Conservation (phyloP, 2,888 invertebrate genomes). For the Aphidius colemani region DNA sequence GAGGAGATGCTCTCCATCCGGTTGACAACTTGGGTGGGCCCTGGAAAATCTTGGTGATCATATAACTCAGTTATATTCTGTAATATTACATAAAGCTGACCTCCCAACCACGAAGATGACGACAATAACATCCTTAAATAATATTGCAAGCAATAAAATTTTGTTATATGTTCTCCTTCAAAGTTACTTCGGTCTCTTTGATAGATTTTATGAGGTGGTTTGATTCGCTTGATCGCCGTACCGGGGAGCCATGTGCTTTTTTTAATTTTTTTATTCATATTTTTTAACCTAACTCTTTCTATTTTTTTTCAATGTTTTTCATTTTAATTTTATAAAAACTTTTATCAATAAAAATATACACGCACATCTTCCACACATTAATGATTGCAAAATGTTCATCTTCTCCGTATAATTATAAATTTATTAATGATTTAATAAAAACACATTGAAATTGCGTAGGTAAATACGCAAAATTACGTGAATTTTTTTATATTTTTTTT, state of each 20-base stretch:
- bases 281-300: not conserved
- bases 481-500: conserved; percentile 10
- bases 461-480: too few relatives aligned
- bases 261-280: conserved; percentile 18
- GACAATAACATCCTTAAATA: conserved; percentile 52
- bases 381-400: too few relatives aligned
- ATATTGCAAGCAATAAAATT: conserved; percentile 48
- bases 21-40: conserved; percentile 13
- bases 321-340: too few relatives aligned
- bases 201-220: conserved; percentile 49
- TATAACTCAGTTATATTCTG: not conserved
- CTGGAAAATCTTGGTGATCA: conserved; percentile 1
- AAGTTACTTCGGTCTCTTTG: conserved; percentile 40
- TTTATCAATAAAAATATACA: too few relatives aligned
- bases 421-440: too few relatives aligned
- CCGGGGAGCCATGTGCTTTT: conserved; percentile 20
- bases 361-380: too few relatives aligned
- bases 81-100: conserved; percentile 15
- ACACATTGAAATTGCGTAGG: too few relatives aligned
- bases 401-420: too few relatives aligned
- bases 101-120: conserved; percentile 32
- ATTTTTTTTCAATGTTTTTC: too few relatives aligned
- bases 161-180: conserved; percentile 13
- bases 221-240: conserved; percentile 40
- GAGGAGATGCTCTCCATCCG: conserved; percentile 11